Percentiles rank a stretch among this genome's conserved stretches.
Evolutionary conservation across 2,888 invertebrate species (phyloP).

Genomic region (Carterocephalus palaemon): DNA sequence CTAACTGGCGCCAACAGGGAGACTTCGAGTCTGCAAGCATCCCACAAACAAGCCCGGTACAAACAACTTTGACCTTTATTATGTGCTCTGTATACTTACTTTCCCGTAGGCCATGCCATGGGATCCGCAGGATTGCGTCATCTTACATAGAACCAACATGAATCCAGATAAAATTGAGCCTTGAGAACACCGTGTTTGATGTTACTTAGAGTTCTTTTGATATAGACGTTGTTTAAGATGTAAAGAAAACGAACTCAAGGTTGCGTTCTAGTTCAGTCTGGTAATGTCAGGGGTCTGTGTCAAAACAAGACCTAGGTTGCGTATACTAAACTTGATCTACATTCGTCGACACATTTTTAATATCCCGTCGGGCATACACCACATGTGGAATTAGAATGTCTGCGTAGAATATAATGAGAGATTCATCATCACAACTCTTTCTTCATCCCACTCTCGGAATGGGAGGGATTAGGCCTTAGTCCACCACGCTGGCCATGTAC

Average conservation of each 20-base stretch:
- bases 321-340: slow-evolving; percentile 31
- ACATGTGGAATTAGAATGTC: no score
- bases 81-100: neutral
- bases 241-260: slow-evolving; percentile 30
- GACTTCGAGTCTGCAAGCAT: slow-evolving; percentile 32
- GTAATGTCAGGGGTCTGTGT: slow-evolving; percentile 34
- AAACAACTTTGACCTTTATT: slow-evolving; percentile 20
- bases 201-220: slow-evolving; percentile 20
- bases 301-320: slow-evolving; percentile 31
- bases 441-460: no score
- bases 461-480: no score
- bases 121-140: slow-evolving; percentile 22
- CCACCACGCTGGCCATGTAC: no score
- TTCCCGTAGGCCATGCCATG: slow-evolving; percentile 8
- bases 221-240: slow-evolving; percentile 28
- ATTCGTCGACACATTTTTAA: slow-evolving; percentile 25
- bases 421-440: no score
- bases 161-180: slow-evolving; percentile 27
- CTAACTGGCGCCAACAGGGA: slow-evolving; percentile 32
- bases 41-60: slow-evolving; percentile 6
- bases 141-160: slow-evolving; percentile 24
- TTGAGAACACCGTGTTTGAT: neutral
- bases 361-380: slow-evolving; percentile 9
- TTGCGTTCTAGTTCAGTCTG: slow-evolving; percentile 31
- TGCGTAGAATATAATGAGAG: no score